Conservation (phyloP, 2,113 vertebrate species). For the Camelus dromedarius region DNA sequence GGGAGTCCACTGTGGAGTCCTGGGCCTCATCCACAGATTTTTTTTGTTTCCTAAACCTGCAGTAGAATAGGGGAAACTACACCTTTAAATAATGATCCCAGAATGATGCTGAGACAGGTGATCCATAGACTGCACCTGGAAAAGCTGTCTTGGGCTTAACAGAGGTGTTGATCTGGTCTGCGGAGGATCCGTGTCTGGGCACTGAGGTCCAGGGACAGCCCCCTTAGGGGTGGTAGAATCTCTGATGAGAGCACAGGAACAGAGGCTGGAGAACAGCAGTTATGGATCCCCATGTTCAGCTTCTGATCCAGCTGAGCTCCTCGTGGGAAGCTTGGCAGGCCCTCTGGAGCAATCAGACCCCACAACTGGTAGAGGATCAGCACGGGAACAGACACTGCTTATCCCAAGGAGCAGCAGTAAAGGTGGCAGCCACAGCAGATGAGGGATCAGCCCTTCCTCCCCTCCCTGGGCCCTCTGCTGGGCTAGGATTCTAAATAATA, state of each 20-base stretch:
- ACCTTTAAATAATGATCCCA: neutral
- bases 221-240: neutral
- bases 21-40: neutral
- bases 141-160: too few species aligned
- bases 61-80: too few species aligned
- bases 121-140: neutral
- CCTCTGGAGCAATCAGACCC: neutral
- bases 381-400: rapidly evolving
- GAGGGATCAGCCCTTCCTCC: neutral
- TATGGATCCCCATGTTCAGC: neutral
- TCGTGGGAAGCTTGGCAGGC: neutral
- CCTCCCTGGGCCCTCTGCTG: neutral
- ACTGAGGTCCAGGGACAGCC: neutral
- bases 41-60: neutral
- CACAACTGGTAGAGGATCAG: neutral
- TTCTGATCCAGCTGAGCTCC: neutral
- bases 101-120: neutral
- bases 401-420: neutral
- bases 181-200: neutral
- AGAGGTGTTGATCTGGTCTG: neutral
- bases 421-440: neutral
- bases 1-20: neutral
- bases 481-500: neutral
- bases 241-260: neutral
- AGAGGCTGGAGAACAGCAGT: neutral